A percentile compares a stretch with the other conserved stretches of the same genome.
Evolutionary conservation across 2,888 invertebrate species (phyloP).

Genomic region (Apotomis betuletana): DNA sequence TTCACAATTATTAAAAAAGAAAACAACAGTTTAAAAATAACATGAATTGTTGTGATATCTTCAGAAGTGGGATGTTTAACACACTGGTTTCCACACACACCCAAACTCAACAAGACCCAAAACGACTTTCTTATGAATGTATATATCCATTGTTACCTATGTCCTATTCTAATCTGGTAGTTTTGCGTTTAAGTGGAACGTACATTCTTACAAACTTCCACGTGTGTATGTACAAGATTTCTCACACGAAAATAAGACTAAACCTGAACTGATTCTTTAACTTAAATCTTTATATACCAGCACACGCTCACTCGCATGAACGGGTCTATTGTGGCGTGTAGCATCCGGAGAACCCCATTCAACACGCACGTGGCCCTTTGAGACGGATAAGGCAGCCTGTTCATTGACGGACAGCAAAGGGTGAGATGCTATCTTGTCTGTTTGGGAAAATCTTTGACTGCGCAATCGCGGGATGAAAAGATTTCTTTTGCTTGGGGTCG

Average conservation of each 20-base stretch:
- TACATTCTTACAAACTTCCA: too few species aligned
- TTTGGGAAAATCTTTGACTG: conserved; percentile 45
- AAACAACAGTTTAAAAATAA: too few species aligned
- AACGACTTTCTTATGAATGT: too few species aligned
- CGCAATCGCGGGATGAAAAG: conserved; percentile 4
- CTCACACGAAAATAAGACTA: background rate
- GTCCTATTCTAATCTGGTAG: too few species aligned
- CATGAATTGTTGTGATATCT: too few species aligned
- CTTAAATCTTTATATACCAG: conserved; percentile 41
- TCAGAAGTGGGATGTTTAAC: too few species aligned
- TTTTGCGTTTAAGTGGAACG: too few species aligned
- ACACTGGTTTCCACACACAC: too few species aligned
- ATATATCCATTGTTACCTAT: too few species aligned
- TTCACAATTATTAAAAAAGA: too few species aligned
- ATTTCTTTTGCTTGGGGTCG: background rate
- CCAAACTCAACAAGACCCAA: too few species aligned
- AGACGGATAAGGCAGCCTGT: conserved; percentile 59
- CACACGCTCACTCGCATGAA: conserved; percentile 50
- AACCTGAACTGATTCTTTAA: background rate
- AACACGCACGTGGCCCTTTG: conserved; percentile 75
- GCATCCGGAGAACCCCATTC: conserved; percentile 75
- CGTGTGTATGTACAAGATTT: too few species aligned
- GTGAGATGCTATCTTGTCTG: conserved; percentile 44
- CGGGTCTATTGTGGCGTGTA: conserved; percentile 60
- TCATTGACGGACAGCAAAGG: conserved; percentile 25